phyloP scores from a whole-genome alignment of 1,140 invertebrate genomes.

The Phymorhynchus buccinoides region DNA sequence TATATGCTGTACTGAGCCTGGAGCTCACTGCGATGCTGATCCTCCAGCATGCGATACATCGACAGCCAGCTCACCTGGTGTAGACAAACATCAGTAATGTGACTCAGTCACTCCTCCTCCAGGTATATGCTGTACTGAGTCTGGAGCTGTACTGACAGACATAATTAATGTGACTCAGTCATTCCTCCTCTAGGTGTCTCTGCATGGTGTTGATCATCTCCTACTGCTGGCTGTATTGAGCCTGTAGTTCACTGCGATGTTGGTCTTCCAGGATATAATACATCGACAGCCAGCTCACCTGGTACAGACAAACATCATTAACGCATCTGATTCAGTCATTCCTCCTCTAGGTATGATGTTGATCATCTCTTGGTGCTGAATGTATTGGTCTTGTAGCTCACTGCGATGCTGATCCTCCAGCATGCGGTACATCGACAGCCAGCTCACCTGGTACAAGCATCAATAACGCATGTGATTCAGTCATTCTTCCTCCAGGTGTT shows the following conservation, averaged over 20 bases:
- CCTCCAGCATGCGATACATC: constrained; percentile 61
- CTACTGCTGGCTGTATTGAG: constrained; percentile 59
- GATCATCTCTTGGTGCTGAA: constrained; percentile 57
- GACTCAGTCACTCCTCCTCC: too few relatives aligned
- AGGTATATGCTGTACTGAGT: too few relatives aligned
- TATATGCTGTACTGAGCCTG: constrained; percentile 59
- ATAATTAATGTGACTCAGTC: too few relatives aligned
- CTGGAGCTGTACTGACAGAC: too few relatives aligned
- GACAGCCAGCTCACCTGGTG: constrained; percentile 61
- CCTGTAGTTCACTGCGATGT: constrained; percentile 55
- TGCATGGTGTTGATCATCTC: constrained; percentile 58
- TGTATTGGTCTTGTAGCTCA: constrained; percentile 57
- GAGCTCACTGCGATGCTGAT: constrained; percentile 57
- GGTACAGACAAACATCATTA: too few relatives aligned
- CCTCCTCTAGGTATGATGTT: constrained; percentile 58
- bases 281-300: constrained; percentile 63
- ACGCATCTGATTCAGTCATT: constrained; percentile 57
- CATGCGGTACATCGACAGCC: constrained; percentile 62
- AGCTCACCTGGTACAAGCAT: constrained; percentile 60
- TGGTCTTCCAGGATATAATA: constrained; percentile 59
- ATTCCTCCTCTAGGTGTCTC: too few relatives aligned
- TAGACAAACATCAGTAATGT: too few relatives aligned
- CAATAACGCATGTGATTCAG: too few relatives aligned
- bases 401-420: constrained; percentile 58
- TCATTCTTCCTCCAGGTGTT: too few relatives aligned